Evolutionary conservation across 92 coral and sea anemone genomes (phyloP).

Genomic region (Actinostola sp.): DNA sequence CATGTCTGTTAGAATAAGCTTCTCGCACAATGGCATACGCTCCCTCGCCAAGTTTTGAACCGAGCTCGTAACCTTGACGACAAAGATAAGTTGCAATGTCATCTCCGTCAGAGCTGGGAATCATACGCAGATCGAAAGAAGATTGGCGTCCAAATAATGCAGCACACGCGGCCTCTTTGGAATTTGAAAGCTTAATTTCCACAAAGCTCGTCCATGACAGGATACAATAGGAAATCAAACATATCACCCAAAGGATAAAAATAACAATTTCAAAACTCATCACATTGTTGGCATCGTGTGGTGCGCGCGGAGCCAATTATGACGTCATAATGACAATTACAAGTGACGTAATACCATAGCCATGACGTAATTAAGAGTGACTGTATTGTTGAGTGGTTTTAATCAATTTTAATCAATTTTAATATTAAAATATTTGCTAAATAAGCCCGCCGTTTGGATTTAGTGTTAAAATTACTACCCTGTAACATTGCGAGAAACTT

Average conservation of each 20-base stretch:
- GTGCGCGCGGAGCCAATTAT: background rate
- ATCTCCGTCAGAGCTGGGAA: conserved; percentile 47
- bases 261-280: conserved; percentile 25
- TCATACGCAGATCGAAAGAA: conserved; percentile 45
- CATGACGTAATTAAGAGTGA: background rate
- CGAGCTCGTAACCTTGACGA: conserved; percentile 68
- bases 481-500: no score
- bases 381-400: no score
- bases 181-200: conserved; percentile 6
- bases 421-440: no score
- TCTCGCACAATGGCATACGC: conserved; percentile 74
- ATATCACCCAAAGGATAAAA: conserved; percentile 28
- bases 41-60: conserved; percentile 71
- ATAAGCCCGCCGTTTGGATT: no score
- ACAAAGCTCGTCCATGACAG: conserved; percentile 21
- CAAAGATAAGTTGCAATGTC: conserved; percentile 40
- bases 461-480: no score
- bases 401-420: no score
- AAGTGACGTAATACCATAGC: background rate
- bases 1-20: conserved; percentile 61
- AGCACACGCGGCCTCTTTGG: background rate
- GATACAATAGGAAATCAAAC: conserved; percentile 7
- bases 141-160: conserved; percentile 1
- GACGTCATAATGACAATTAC: conserved; percentile 4
- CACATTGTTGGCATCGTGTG: conserved; percentile 1